Base-by-base conservation (phyloP, 2,113 vertebrate genomes). In the Amphilophus citrinellus region DNA sequence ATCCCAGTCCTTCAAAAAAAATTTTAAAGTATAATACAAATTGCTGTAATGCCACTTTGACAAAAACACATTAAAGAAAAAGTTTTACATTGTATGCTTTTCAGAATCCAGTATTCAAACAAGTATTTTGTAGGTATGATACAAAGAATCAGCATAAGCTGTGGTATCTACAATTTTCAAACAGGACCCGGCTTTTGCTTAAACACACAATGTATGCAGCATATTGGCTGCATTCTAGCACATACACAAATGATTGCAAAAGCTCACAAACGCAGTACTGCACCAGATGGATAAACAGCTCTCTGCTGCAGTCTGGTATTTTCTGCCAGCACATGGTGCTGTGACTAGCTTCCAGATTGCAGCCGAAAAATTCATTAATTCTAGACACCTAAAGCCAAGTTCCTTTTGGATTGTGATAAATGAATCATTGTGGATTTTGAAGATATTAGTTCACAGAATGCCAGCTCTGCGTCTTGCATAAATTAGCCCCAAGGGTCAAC, bases 371-470 rank as follows among this genome's bases (percentile, higher is more conserved):
- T 59, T 84, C 37, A 94, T 94, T 90, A 88, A 87, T 88, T 90
- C 79, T 35, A 73, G 39, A 87, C 85, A 91, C 91, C 89, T 91
- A 79, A 91, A 92, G 92, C 87, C 86, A 93, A 90, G 78, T 87
- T 83, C 66, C 61, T 84, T 89, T 84, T 77, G 87, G 89, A 88
- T 79, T 84, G 88, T 92, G 91, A 93, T 93, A 82, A 93, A 94
- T 91, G 78, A 93, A 89, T 89, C 85, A 84, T 84, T 91, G 86
- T 88, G 88, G 84, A 90, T 93, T 92, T 90, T 88, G 82, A 87
- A 89, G 91, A 91, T 93, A 94, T 94, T 91, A 87, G 78, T 86
- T 91, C 83, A 66, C 59, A 66, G 87, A 80, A 75, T 44, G 61
- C 65, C 84, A 81, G 82, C 84, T 83, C 79, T 81, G 88, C 75